phyloP scores from a whole-genome alignment of 2,113 vertebrate species.

The Helogale parvula region DNA sequence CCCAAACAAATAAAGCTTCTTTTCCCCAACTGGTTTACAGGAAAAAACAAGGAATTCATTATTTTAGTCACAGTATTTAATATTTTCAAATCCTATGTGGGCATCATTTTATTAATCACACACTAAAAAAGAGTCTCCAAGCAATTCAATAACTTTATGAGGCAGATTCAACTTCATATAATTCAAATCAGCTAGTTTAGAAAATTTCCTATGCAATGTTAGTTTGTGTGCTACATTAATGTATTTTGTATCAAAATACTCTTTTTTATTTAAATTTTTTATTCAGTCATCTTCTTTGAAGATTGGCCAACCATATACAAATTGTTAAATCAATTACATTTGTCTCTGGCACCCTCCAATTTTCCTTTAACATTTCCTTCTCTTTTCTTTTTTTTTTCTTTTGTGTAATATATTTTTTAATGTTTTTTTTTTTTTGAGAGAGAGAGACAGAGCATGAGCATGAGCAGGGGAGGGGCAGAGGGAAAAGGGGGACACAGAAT shows the following conservation, averaged over 20 bases:
- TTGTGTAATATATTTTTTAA: too few species aligned
- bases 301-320: background rate
- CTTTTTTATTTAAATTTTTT: background rate
- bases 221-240: background rate
- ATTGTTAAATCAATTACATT: background rate
- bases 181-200: constrained; percentile 51
- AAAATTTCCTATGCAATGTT: background rate
- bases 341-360: background rate
- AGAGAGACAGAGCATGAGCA: too few species aligned
- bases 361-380: background rate
- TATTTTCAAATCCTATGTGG: constrained; percentile 67
- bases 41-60: constrained; percentile 62
- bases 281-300: background rate
- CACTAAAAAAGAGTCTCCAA: constrained; percentile 58
- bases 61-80: constrained; percentile 69
- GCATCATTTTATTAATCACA: constrained; percentile 70
- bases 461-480: too few species aligned
- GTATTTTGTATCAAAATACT: constrained; percentile 23
- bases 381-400: background rate
- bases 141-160: constrained; percentile 69
- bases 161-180: constrained; percentile 40
- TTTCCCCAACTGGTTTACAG: background rate
- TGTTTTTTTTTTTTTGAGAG: too few species aligned
- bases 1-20: constrained; percentile 48
- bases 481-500: too few species aligned